Evolutionary conservation across 2,888 invertebrate genomes (phyloP).

Genomic region (Temnothorax rugatulus): DNA sequence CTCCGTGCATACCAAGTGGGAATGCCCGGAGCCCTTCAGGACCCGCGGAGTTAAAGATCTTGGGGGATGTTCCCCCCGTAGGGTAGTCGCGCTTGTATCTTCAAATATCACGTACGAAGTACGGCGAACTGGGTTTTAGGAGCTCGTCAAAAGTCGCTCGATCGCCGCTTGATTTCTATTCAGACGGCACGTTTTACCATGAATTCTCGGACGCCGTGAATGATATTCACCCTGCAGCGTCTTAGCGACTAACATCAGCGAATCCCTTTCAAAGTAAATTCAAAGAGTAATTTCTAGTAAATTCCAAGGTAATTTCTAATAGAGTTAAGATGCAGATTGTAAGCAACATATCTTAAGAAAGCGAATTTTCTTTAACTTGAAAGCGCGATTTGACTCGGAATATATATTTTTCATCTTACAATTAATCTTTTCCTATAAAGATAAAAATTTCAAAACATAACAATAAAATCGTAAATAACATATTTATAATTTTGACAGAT

Average conservation of each 20-base stretch:
- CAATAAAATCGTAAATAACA: background rate
- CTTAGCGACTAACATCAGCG: constrained; percentile 6
- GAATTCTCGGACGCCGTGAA: constrained; percentile 27
- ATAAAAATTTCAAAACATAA: background rate
- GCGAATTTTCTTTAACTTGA: background rate
- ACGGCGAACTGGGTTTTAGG: constrained; percentile 47
- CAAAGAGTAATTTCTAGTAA: constrained; percentile 13
- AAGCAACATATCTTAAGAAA: background rate
- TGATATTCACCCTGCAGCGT: constrained; percentile 30
- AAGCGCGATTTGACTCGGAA: background rate
- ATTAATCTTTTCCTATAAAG: background rate
- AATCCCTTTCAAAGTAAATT: constrained; percentile 30
- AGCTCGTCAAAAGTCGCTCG: constrained; percentile 58
- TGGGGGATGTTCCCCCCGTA: constrained; percentile 69
- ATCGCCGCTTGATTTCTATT: constrained; percentile 61
- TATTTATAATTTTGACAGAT: background rate
- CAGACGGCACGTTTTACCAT: constrained; percentile 11
- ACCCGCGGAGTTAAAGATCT: constrained; percentile 80
- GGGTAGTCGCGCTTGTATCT: constrained; percentile 64
- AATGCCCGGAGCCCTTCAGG: constrained; percentile 70
- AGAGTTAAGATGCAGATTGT: background rate
- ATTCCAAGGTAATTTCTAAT: constrained; percentile 18
- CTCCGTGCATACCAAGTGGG: constrained; percentile 85
- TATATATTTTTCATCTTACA: background rate
- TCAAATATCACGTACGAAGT: constrained; percentile 62